Percentiles rank a stretch among this genome's conserved stretches.
These are phyloP conservation scores for Lophotriccus pileatus DNA, from an alignment of 2,797 vertebrate species.

Conservation along the genomic window DNA sequence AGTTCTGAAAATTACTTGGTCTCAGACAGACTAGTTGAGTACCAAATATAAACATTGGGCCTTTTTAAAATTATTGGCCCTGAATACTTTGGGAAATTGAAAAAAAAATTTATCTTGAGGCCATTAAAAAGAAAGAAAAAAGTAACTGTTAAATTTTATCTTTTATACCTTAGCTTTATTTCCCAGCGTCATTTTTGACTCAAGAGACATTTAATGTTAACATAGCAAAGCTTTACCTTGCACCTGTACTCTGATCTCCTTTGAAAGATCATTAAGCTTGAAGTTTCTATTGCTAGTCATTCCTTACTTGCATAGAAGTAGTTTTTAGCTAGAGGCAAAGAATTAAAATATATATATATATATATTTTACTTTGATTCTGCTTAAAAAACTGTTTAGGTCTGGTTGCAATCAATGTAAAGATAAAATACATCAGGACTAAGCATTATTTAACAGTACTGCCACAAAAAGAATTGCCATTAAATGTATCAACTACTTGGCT, in stretches of 20 bases:
- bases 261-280: background rate
- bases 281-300: background rate
- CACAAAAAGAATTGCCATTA: background rate
- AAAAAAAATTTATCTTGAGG: background rate
- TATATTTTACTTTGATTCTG: background rate
- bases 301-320: background rate
- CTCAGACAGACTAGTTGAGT: background rate
- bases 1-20: background rate
- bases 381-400: background rate
- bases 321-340: background rate
- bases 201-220: background rate
- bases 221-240: background rate
- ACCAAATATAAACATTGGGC: background rate
- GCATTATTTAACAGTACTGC: background rate
- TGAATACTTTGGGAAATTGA: background rate
- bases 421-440: background rate
- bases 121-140: background rate
- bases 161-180: background rate
- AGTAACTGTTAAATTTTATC: background rate
- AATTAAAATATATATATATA: no score
- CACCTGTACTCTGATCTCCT: background rate
- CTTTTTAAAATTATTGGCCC: background rate
- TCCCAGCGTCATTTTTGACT: background rate
- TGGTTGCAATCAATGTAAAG: background rate
- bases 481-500: background rate